Percentiles rank a stretch among this genome's conserved stretches.
Evolutionary conservation across 2,888 invertebrate genomes (phyloP).

Genomic region (Pachliopta kotzebuea): DNA sequence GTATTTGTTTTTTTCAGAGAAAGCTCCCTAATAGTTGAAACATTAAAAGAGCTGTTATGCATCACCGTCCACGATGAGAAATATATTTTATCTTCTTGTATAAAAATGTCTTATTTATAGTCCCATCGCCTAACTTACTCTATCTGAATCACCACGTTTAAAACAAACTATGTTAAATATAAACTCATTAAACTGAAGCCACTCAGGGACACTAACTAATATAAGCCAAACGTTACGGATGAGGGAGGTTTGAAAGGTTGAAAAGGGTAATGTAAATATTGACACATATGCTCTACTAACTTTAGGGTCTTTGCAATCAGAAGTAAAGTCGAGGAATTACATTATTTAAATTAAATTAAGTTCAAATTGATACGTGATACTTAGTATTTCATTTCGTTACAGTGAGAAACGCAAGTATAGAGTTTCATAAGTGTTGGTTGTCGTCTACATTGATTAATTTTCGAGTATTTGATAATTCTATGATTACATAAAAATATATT

Average conservation of each 20-base stretch:
- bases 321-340: slow-evolving; percentile 1
- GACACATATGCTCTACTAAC: slow-evolving; percentile 12
- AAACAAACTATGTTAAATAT: not conserved
- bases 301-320: slow-evolving; percentile 14
- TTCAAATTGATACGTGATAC: slow-evolving; percentile 5
- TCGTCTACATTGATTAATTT: no score
- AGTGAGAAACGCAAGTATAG: not conserved
- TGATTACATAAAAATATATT: no score
- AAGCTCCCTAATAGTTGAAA: no score
- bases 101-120: no score
- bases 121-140: not conserved
- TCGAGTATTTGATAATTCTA: no score
- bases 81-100: no score
- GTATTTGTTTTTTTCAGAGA: no score
- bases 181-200: slow-evolving; percentile 11
- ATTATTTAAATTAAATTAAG: slow-evolving; percentile 12
- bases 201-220: slow-evolving; percentile 8
- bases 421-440: no score
- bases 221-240: slow-evolving; percentile 14
- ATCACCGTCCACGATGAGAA: no score
- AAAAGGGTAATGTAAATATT: slow-evolving; percentile 28
- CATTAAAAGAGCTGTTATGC: no score
- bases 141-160: not conserved
- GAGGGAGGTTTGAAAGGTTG: slow-evolving; percentile 19
- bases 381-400: not conserved